Evolutionary conservation across 2,888 invertebrate genomes (phyloP), one percentile per base, ranked within the genome.

Genomic region (Euclidia mi): DNA sequence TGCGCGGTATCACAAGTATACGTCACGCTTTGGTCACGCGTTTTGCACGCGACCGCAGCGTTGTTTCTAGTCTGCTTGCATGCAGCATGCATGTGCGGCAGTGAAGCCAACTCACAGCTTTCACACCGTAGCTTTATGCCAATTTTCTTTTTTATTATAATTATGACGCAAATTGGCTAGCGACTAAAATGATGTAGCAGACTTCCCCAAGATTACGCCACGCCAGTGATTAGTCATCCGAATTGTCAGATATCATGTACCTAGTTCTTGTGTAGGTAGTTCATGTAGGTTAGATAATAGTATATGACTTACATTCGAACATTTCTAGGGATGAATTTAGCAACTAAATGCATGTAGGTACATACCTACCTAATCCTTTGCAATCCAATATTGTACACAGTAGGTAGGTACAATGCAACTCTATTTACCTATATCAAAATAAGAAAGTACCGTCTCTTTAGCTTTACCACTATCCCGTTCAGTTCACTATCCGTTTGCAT

Each of bases 11-110:
- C 65, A 71, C 56, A 31, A 35, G 0, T 32, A 40, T 37, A 71
- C 79, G 81, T 79, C 89, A 89, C 81, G 85, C 65, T 47, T 49
- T 57, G 59, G 71, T 77, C 89, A 90, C 84, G 89, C 77, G 77
- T 65, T 64, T 50, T 65, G 64, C 89, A 90, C 84, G 88, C 85
- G 76, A 66, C 51, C 59, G 49, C 64, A 52, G 47, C 63, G 63
- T 51, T 70, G 57, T 59, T 65, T 63, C 51, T 50, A 56, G 64
- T 47, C 51, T 53, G 48, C 56, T 67, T 67, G 70, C 73, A 76
- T 75, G 74, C 73, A 56, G 58, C 46, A 52, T 73, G 68, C 80
- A 78, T 59, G 70, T 66, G 55, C 20, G 18, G 29, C 38, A 20
- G 17, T 43, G 47, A 49, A 50, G 59, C 65, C 59, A 58, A 55